These are phyloP conservation scores for Hyposoter dolosus DNA, from an alignment of 2,888 invertebrate species.

Conservation along the genomic window DNA sequence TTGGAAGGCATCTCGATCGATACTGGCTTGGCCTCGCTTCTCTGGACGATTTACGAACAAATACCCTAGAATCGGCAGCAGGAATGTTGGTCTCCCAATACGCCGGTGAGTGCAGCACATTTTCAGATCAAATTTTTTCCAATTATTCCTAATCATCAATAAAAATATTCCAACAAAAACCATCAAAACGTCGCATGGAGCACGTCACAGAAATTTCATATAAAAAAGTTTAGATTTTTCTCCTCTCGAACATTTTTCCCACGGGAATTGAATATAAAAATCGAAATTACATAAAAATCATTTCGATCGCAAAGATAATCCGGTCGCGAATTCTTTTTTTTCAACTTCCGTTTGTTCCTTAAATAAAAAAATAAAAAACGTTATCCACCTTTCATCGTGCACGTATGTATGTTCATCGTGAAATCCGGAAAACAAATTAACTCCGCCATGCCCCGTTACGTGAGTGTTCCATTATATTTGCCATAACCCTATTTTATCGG, in stretches of 20 bases:
- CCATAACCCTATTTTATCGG: slow-evolving; percentile 38
- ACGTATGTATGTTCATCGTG: background rate
- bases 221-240: background rate
- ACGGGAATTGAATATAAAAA: background rate
- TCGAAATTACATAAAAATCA: background rate
- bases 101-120: slow-evolving; percentile 87
- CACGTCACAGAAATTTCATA: background rate
- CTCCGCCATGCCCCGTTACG: slow-evolving; percentile 18
- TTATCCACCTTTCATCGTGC: slow-evolving; percentile 28
- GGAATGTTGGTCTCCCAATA: slow-evolving; percentile 96
- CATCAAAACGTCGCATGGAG: background rate
- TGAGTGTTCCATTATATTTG: slow-evolving; percentile 21
- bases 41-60: slow-evolving; percentile 95
- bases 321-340: background rate
- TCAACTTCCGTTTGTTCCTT: background rate
- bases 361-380: slow-evolving; percentile 4
- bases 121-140: background rate
- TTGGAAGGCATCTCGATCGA: slow-evolving; percentile 89
- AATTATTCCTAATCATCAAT: too few relatives aligned
- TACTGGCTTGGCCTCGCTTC: slow-evolving; percentile 97
- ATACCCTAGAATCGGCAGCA: slow-evolving; percentile 97
- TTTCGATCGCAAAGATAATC: background rate
- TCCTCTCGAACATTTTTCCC: background rate
- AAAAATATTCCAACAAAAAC: background rate
- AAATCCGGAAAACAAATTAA: slow-evolving; percentile 41